Base-by-base conservation (phyloP, 2,888 invertebrate genomes). In the Unio delphinus region DNA sequence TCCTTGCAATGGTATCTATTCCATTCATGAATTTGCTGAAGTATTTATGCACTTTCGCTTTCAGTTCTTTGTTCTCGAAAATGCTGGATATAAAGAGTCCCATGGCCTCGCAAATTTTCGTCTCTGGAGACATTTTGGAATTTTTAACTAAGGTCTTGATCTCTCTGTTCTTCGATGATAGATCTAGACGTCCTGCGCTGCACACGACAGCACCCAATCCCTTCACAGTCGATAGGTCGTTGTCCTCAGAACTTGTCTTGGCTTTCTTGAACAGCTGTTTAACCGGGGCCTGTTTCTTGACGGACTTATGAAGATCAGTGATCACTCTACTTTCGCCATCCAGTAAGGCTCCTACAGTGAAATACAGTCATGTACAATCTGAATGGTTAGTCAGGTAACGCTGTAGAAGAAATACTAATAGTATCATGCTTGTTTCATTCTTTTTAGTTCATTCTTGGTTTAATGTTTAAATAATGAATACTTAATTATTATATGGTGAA, bases 191-290 rank as follows among this genome's bases (percentile, higher is more conserved):
- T 5, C 79, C 74, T 3, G 77, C 71, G 23, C 76, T 70, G 18
- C 77, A 78, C 28, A 86, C 76, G 18, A 80, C 78, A 8, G 72
- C 76, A 5, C 86, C 86, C 54, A 86, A 68, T 30, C 85, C 83
- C 68, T 78, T 80, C n/a, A 73, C 69, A n/a, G 66, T 60, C 2
- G 75, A 66, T 7, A 30, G 61, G n/a, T 74, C 70, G 11, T 75
- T 79, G 45, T 79, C 78, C 23, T 68, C 71, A 15, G 72, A 67
- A 0, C 68, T 70, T 18, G 69, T 75, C 54, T 75, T 77, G 1
- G 81, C 80, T 63, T 76, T 76, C 57, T 69, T 79, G 79, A 79
- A 78, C 1, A 82, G 62, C n/a, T 77, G 72, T 68, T 80, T 81
- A 15, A 82, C 80, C n/a, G 82, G 80, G 17, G 80, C 74, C 61